Evolutionary conservation across 1,140 invertebrate species (phyloP).

Genomic region (Paralvinella palmiformis): DNA sequence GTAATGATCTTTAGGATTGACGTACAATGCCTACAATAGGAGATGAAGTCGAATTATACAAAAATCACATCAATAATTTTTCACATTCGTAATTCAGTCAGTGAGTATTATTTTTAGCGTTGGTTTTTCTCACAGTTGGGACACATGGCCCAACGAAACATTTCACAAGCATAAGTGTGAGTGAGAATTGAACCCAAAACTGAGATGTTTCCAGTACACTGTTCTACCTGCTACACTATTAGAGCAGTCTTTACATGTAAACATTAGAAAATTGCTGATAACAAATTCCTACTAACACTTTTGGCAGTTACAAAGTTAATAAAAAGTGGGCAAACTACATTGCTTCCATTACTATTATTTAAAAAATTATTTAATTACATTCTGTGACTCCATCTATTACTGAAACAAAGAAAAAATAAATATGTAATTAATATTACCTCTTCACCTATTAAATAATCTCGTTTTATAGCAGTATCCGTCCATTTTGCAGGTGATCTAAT

Average conservation of each 20-base stretch:
- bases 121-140: not conserved
- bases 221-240: too few relatives aligned
- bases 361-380: not conserved
- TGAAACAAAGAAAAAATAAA: not conserved
- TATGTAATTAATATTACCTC: slow-evolving; percentile 37
- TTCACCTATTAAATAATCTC: slow-evolving; percentile 50
- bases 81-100: not conserved
- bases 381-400: too few relatives aligned
- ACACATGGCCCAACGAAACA: not conserved
- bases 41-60: not conserved
- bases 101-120: not conserved
- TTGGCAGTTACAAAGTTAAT: not conserved
- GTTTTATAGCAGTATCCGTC: slow-evolving; percentile 39
- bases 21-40: slow-evolving; percentile 59
- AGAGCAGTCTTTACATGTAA: too few relatives aligned
- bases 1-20: slow-evolving; percentile 62
- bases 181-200: not conserved
- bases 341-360: not conserved
- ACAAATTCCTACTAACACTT: not conserved
- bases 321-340: not conserved
- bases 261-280: not conserved
- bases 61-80: not conserved
- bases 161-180: not conserved
- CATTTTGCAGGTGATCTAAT: slow-evolving; percentile 30
- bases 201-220: not conserved